These are phyloP conservation scores for Petrocephalus sullivani DNA, from an alignment of 2,797 vertebrate genomes.

Conservation along the genomic window DNA sequence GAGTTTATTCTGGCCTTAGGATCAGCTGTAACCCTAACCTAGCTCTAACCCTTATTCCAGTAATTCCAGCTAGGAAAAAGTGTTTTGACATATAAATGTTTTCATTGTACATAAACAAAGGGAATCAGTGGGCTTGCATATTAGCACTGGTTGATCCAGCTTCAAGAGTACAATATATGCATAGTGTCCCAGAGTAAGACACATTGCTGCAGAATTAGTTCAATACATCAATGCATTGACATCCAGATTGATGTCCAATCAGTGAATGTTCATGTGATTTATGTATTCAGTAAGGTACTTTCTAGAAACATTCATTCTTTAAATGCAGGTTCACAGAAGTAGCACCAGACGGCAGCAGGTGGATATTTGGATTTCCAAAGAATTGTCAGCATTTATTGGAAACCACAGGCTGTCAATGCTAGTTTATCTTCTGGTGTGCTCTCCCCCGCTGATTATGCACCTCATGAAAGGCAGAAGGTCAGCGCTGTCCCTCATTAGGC, in stretches of 20 bases:
- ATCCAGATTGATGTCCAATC: neutral
- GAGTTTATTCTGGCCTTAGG: neutral
- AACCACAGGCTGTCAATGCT: constrained; percentile 17
- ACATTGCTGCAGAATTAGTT: neutral
- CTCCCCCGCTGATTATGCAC: neutral
- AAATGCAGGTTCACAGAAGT: neutral
- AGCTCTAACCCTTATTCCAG: neutral
- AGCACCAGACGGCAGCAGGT: neutral
- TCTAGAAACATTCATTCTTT: neutral
- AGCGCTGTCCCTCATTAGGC: neutral
- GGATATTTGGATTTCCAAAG: neutral
- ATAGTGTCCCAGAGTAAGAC: constrained; percentile 32
- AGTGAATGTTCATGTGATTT: neutral
- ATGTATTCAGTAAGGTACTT: neutral
- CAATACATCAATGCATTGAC: neutral
- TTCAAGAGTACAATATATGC: constrained; percentile 46
- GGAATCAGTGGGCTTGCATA: constrained; percentile 43
- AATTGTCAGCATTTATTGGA: neutral
- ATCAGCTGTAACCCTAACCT: neutral
- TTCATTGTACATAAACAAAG: constrained; percentile 51
- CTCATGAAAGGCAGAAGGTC: neutral
- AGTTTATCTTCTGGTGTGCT: constrained; percentile 12
- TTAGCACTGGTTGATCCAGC: constrained; percentile 46
- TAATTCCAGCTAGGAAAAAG: constrained; percentile 35
- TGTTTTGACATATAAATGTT: constrained; percentile 45